These are phyloP conservation scores for Ostrea denselamellosa DNA, from an alignment of 1,140 invertebrate genomes.

Conservation along the genomic window DNA sequence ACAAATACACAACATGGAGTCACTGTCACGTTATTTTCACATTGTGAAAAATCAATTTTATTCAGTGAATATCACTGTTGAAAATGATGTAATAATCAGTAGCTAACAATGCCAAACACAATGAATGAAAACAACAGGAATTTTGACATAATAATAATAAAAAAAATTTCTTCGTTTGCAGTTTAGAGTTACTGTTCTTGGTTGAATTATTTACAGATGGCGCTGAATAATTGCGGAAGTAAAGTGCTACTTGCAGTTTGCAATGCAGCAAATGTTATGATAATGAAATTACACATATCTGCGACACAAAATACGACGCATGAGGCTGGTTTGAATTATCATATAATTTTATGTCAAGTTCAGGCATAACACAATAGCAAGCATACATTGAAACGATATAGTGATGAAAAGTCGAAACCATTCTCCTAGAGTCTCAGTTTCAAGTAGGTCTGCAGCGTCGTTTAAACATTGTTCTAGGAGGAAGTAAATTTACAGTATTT, in stretches of 20 bases:
- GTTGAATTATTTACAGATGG: slow-evolving; percentile 8
- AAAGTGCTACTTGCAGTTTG: slow-evolving; percentile 31
- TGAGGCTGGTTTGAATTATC: not conserved
- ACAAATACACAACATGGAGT: no score
- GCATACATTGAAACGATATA: not conserved
- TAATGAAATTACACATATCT: slow-evolving; percentile 37
- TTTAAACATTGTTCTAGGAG: not conserved
- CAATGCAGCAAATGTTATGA: slow-evolving; percentile 11
- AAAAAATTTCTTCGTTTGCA: no score
- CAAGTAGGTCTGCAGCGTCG: not conserved
- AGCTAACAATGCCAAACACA: no score
- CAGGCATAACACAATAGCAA: not conserved
- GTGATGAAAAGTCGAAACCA: not conserved
- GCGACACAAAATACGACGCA: slow-evolving; percentile 13
- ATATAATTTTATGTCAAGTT: not conserved
- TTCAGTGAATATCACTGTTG: no score
- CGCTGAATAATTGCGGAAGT: slow-evolving; percentile 14
- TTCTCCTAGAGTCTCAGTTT: not conserved
- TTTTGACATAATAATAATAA: no score
- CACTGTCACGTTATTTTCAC: no score
- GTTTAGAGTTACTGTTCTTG: not conserved
- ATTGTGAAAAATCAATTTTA: no score
- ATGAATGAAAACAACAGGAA: no score
- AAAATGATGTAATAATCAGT: no score
- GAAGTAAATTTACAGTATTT: not conserved